Base-by-base conservation (phyloP, 2,113 vertebrate genomes). In the Zosterops hypoxanthus region DNA sequence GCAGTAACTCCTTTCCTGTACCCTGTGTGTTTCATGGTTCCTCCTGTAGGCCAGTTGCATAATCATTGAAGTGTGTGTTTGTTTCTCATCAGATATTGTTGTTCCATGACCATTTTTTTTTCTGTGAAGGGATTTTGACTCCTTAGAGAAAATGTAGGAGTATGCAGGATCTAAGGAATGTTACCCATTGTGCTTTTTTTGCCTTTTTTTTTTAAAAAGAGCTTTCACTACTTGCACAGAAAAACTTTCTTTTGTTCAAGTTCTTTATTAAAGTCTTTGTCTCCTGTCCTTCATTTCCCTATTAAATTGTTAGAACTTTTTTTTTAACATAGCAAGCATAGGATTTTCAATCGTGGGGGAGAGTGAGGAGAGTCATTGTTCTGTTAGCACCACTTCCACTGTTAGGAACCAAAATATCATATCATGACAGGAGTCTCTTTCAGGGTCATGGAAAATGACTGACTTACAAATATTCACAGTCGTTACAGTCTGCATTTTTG, bases 41-140 rank as follows among this genome's bases (percentile, higher is more conserved):
- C 61, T 89, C 86, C 72, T 83, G 33, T 93, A 77, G 82, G 29
- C 68, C 53, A 31, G 19, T 90, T 92, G 49, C 60, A 71, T 92
- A 75, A 88, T 86, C 66, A 39, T 31, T 90, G 49, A 46, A 90
- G 42, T 82, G 20, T 83, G 25, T 90, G 44, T 87, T 65, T 78
- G 90, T 91, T 8, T 79, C 41, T 88, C 47, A 72, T 77, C 68
- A 77, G 42, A 61, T 84, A 6, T 1, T 75, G 23, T 56, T 87
- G 33, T 82, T 90, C n/a, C 12, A 28, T 55, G 25, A 24, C 39
- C 22, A 4, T 20, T 70, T 69, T 34, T 52, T 55, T 44, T 26
- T 60, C 9, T 66, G 0, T 66, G 19, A 66, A 64, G 22, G 39
- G 42, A 14, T 88, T 77, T 80, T 92, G 36, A 28, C 29, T 73